A percentile compares a stretch with the other conserved stretches of the same genome.
phyloP scores from a whole-genome alignment of 2,888 invertebrate genomes.

The Tetranychus piercei region DNA sequence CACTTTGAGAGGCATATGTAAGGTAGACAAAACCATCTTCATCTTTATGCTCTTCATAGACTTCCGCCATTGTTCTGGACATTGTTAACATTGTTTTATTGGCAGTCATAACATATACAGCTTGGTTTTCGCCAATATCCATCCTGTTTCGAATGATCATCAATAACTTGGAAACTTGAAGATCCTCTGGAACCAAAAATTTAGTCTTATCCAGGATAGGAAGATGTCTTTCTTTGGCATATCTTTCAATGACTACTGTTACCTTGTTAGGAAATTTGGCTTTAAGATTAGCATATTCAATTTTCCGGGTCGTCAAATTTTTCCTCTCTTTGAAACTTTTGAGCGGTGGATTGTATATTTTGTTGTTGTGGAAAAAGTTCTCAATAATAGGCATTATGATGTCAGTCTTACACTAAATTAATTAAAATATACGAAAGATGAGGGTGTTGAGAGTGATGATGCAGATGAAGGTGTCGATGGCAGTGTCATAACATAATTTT shows the following conservation, averaged over 20 bases:
- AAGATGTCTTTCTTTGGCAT: conserved; percentile 53
- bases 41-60: conserved; percentile 54
- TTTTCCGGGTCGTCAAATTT: conserved; percentile 40
- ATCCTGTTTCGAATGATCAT: conserved; percentile 48
- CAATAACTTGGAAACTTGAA: conserved; percentile 69
- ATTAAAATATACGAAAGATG: too few relatives aligned
- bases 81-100: conserved; percentile 61
- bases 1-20: conserved; percentile 74
- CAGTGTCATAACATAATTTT: too few relatives aligned
- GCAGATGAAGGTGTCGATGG: too few relatives aligned
- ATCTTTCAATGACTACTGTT: conserved; percentile 65
- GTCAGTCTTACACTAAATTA: too few relatives aligned
- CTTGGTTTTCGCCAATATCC: conserved; percentile 32
- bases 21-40: conserved; percentile 44
- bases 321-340: conserved; percentile 34
- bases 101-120: conserved; percentile 62
- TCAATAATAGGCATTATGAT: too few relatives aligned
- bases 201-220: conserved; percentile 64
- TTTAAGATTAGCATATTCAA: conserved; percentile 57
- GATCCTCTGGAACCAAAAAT: conserved; percentile 69
- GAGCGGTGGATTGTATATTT: background rate
- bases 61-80: conserved; percentile 59
- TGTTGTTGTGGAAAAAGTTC: too few relatives aligned
- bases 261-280: conserved; percentile 59
- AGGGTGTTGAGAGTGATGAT: too few relatives aligned